Conservation (phyloP, 2,113 vertebrate species). For the Gallinago undulata region DNA sequence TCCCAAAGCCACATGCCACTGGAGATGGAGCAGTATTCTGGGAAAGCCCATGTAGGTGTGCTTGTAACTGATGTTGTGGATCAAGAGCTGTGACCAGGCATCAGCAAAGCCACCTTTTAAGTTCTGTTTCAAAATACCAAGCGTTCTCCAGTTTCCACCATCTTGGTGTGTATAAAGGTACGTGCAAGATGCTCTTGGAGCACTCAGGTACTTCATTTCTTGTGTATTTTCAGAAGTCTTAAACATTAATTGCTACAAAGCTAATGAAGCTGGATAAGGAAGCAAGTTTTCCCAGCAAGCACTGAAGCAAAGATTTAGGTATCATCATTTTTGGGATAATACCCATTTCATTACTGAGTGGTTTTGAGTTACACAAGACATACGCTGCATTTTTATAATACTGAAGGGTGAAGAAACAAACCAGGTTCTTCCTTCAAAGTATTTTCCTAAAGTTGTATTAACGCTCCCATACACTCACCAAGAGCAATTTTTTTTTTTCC, state of each 20-base stretch:
- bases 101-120: neutral
- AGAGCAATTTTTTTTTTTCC: neutral
- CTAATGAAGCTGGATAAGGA: neutral
- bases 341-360: fast-evolving
- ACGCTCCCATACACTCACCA: neutral
- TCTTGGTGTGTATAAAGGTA: neutral
- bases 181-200: neutral
- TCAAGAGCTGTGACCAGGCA: neutral
- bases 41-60: neutral
- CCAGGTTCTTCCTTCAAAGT: neutral
- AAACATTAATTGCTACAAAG: neutral
- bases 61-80: neutral
- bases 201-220: neutral
- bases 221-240: neutral
- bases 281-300: neutral
- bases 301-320: neutral
- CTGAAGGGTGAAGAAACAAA: neutral
- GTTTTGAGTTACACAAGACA: neutral
- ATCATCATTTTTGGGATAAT: neutral
- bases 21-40: neutral
- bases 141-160: neutral
- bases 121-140: neutral
- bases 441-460: neutral
- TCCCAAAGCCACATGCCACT: neutral
- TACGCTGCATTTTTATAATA: neutral